Conservation (phyloP, 2,113 vertebrate genomes). For the Labeo rohita region DNA sequence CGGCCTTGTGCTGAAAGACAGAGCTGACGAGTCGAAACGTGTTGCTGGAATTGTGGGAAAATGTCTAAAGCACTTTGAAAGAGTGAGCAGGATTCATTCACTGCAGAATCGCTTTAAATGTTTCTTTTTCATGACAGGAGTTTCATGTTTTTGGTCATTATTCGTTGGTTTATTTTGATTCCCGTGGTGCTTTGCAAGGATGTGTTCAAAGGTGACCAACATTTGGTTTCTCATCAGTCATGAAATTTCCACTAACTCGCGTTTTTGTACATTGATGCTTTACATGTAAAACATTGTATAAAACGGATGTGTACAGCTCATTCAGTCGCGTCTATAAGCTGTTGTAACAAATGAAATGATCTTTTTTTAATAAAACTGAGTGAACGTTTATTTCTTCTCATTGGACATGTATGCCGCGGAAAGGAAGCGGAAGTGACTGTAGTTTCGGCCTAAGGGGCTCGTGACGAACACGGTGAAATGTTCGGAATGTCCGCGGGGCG, state of each 20-base stretch:
- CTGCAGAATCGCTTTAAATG: background rate
- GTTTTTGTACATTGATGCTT: constrained; percentile 83
- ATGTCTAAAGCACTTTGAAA: constrained; percentile 42
- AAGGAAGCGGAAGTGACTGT: too few relatives aligned
- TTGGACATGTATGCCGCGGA: background rate
- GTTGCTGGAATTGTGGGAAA: constrained; percentile 11
- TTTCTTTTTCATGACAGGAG: background rate
- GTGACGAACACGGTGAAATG: too few relatives aligned
- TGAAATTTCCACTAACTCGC: constrained; percentile 77
- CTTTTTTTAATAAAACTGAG: constrained; percentile 92
- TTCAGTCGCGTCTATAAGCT: constrained; percentile 89
- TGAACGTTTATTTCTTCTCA: background rate
- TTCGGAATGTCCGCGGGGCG: too few relatives aligned
- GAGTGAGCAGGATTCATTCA: constrained; percentile 40
- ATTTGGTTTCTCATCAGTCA: constrained; percentile 82
- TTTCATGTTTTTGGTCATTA: background rate
- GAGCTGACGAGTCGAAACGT: too few relatives aligned
- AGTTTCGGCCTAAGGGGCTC: too few relatives aligned
- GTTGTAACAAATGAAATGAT: constrained; percentile 93
- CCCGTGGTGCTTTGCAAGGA: constrained; percentile 87
- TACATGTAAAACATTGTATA: constrained; percentile 86
- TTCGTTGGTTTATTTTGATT: constrained; percentile 63
- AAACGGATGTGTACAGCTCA: constrained; percentile 83
- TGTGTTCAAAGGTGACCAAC: constrained; percentile 88
- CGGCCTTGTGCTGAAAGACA: too few relatives aligned